Percentiles rank a stretch among this genome's conserved stretches.
Evolutionary conservation across 53 echinoderm and acorn worm genomes (phyloP).

Genomic region (Luidia sarsii): DNA sequence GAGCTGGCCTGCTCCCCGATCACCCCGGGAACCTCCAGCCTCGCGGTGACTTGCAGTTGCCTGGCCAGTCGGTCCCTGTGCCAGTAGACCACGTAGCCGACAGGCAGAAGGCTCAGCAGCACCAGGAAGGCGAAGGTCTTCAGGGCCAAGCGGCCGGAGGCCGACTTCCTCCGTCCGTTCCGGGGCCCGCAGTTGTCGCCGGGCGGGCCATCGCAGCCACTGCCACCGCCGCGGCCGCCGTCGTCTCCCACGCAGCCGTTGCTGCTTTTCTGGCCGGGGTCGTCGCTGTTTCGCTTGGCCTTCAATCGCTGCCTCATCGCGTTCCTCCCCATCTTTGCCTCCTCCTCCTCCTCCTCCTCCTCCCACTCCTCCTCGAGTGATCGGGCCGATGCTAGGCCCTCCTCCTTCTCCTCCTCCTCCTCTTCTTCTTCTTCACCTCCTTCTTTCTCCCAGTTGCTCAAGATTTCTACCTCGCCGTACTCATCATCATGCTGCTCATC

Average conservation of each 20-base stretch:
- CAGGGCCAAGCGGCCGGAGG: constrained; percentile 30
- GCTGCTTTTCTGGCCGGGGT: neutral
- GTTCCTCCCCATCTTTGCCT: constrained; percentile 2
- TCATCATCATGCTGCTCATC: too few relatives aligned
- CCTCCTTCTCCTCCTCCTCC: neutral
- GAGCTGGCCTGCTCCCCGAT: constrained; percentile 69
- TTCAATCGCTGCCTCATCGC: constrained; percentile 4
- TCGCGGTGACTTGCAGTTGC: constrained; percentile 75
- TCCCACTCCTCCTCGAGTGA: neutral
- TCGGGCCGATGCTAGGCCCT: too few relatives aligned
- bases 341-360: neutral
- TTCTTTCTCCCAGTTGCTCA: neutral
- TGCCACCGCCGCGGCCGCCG: neutral
- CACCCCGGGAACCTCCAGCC: constrained; percentile 76
- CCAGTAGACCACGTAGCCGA: constrained; percentile 52
- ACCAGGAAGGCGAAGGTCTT: constrained; percentile 36
- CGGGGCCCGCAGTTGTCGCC: neutral
- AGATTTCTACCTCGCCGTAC: too few relatives aligned
- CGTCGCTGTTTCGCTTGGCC: constrained; percentile 6
- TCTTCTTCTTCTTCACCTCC: neutral
- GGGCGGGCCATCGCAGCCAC: neutral
- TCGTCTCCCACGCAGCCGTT: too few relatives aligned
- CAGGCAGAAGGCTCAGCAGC: constrained; percentile 8
- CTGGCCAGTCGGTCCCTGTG: constrained; percentile 65
- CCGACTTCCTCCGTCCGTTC: too few relatives aligned